Conservation (phyloP, 2,113 vertebrate species). For the Solenodon paradoxus region DNA sequence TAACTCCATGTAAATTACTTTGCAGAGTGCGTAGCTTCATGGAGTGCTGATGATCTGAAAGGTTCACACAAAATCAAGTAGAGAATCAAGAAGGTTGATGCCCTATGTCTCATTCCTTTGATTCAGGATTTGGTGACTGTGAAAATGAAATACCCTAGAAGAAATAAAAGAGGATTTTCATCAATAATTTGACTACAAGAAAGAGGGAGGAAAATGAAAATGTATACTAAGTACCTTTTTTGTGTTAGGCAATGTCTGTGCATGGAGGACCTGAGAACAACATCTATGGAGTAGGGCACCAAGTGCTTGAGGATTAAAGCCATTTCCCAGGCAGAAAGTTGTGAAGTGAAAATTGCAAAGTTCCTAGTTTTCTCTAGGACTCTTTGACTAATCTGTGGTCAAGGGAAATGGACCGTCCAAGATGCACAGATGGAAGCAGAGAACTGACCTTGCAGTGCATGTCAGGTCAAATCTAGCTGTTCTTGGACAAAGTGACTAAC, state of each 20-base stretch:
- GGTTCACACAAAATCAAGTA: background rate
- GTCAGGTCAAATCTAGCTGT: background rate
- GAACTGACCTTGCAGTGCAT: background rate
- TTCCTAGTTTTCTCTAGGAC: background rate
- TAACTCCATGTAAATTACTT: background rate
- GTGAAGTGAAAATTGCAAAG: background rate
- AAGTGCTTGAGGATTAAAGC: background rate
- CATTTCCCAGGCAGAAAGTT: background rate
- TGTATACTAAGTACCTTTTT: background rate
- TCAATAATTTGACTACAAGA: background rate
- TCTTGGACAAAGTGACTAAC: background rate
- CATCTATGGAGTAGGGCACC: background rate
- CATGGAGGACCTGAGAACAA: background rate
- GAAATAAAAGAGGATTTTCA: background rate
- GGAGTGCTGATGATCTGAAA: background rate
- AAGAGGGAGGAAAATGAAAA: background rate
- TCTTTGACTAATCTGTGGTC: background rate
- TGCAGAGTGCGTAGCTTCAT: background rate
- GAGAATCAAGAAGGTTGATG: background rate
- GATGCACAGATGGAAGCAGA: background rate
- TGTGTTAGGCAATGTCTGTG: background rate
- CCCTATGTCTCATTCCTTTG: background rate
- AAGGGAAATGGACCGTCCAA: background rate
- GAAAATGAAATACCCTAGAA: constrained; percentile 12
- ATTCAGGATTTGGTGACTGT: background rate